Evolutionary conservation across 2,797 vertebrate genomes (phyloP).

Genomic region (Xerus rutilus): DNA sequence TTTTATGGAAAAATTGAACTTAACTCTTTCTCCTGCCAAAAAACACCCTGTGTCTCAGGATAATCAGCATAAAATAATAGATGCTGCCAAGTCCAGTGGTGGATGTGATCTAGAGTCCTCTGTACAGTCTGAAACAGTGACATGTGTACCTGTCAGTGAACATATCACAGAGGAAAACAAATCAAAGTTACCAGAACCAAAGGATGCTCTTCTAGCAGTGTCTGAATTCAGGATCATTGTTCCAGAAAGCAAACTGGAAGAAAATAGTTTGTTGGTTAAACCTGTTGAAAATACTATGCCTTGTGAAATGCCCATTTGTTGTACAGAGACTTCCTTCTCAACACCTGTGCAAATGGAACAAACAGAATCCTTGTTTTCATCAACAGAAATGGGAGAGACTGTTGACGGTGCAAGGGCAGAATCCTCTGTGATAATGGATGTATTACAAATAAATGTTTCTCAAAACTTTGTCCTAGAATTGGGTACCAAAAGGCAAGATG

Average conservation of each 20-base stretch:
- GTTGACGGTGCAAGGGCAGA: neutral
- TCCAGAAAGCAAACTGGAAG: conserved; percentile 68
- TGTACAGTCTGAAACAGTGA: conserved; percentile 65
- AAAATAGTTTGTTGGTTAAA: conserved; percentile 60
- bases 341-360: conserved; percentile 63
- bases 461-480: conserved; percentile 65
- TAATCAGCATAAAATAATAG: conserved; percentile 56
- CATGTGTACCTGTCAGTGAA: conserved; percentile 61
- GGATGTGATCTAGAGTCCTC: conserved; percentile 54
- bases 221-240: neutral
- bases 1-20: conserved; percentile 98
- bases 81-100: conserved; percentile 51
- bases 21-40: conserved; percentile 97
- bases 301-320: conserved; percentile 57
- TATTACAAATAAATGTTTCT: conserved; percentile 60
- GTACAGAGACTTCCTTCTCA: conserved; percentile 22
- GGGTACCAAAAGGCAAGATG: conserved; percentile 70
- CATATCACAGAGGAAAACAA: conserved; percentile 43
- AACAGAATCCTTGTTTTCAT: conserved; percentile 29
- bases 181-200: conserved; percentile 52
- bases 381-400: conserved; percentile 63
- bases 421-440: conserved; percentile 42
- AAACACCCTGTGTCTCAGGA: conserved; percentile 85
- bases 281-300: neutral
- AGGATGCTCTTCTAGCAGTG: neutral